A percentile compares a stretch with the other conserved stretches of the same genome.
These are phyloP conservation scores for Danionella cerebrum DNA, from an alignment of 2,113 vertebrate genomes.

Conservation along the genomic window DNA sequence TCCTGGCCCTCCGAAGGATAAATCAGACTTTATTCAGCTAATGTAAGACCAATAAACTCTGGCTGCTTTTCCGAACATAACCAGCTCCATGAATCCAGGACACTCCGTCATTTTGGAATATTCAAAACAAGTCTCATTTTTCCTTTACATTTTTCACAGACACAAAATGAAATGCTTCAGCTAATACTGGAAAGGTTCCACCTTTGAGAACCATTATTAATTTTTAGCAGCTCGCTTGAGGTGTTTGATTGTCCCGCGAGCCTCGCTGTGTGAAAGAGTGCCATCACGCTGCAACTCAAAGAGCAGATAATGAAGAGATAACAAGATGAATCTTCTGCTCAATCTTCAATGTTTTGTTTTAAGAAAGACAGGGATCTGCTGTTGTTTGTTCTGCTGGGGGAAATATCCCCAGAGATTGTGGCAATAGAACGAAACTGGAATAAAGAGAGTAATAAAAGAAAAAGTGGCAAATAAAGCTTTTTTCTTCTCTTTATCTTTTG, in stretches of 20 bases:
- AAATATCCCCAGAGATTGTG: no score
- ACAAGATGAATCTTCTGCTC: background rate
- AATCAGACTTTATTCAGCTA: background rate
- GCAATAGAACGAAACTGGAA: no score
- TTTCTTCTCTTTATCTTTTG: no score
- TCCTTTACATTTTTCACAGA: constrained; percentile 11
- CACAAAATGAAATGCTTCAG: background rate
- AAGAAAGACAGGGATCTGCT: no score
- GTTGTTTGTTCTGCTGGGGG: no score
- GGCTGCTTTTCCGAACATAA: background rate
- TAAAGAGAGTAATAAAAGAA: no score
- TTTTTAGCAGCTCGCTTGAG: background rate
- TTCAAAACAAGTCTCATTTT: constrained; percentile 19
- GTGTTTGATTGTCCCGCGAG: background rate
- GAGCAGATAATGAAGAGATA: constrained; percentile 32
- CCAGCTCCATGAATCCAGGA: background rate
- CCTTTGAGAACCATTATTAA: constrained; percentile 10
- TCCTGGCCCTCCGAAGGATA: background rate
- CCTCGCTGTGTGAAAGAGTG: background rate
- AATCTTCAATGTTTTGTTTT: no score
- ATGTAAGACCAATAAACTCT: background rate
- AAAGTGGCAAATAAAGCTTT: no score
- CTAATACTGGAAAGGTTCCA: background rate
- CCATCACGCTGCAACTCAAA: constrained; percentile 3
- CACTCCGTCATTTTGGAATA: background rate